Percentiles rank a stretch among this genome's conserved stretches.
These are phyloP conservation scores for Nematolebias whitei DNA, from an alignment of 2,113 vertebrate genomes.

Conservation along the genomic window DNA sequence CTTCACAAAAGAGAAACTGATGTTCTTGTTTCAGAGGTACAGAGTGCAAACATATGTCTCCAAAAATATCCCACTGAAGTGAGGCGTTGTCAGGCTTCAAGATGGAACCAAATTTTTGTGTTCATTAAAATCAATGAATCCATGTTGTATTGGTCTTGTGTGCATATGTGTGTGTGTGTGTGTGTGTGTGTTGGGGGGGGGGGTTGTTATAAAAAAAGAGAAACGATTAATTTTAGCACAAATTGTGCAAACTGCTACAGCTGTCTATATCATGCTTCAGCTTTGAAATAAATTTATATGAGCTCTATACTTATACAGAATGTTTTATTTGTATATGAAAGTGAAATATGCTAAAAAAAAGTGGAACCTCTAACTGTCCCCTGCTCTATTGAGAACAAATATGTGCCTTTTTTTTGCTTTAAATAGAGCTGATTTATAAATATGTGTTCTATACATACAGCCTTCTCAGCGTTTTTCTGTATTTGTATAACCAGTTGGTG, in stretches of 20 bases:
- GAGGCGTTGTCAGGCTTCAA: conserved; percentile 32
- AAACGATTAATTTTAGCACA: conserved; percentile 6
- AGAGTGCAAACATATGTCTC: conserved; percentile 49
- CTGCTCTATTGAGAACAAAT: conserved; percentile 15
- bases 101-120: conserved; percentile 34
- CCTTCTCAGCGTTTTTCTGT: conserved; percentile 17
- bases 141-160: background rate
- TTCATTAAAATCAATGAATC: conserved; percentile 50
- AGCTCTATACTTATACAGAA: background rate
- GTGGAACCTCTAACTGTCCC: background rate
- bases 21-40: conserved; percentile 42
- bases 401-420: background rate
- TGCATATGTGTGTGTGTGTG: conserved; percentile 2
- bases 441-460: conserved; percentile 21
- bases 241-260: background rate
- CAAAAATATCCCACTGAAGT: conserved; percentile 62
- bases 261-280: background rate
- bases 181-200: background rate
- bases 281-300: background rate
- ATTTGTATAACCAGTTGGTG: conserved; percentile 21
- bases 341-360: conserved; percentile 4
- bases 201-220: background rate
- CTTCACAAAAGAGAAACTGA: conserved; percentile 29
- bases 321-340: background rate
- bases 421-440: conserved; percentile 32